Evolutionary conservation across 2,888 invertebrate genomes (phyloP).

Genomic region (Drosophila sordidula): DNA sequence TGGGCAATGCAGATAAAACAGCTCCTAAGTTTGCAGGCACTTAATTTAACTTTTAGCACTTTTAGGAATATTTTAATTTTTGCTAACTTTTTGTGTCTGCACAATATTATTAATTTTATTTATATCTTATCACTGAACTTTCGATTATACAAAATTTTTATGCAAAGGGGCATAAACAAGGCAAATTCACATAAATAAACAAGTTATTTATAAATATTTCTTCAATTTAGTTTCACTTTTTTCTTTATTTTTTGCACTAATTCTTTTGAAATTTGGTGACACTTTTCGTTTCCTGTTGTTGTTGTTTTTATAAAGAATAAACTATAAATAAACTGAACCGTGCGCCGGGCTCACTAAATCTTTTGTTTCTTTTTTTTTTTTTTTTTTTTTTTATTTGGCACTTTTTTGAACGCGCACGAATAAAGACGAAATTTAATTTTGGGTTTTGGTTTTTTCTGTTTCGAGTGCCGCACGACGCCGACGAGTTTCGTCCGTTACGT

Average conservation of each 20-base stretch:
- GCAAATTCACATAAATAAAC: slow-evolving; percentile 1
- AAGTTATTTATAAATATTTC: slow-evolving; percentile 29
- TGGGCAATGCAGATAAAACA: slow-evolving; percentile 37
- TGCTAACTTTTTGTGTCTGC: slow-evolving; percentile 19
- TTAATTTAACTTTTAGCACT: slow-evolving; percentile 3
- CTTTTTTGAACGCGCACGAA: slow-evolving; percentile 42
- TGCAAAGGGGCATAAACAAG: slow-evolving; percentile 8
- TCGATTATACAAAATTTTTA: slow-evolving; percentile 1
- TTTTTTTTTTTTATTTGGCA: slow-evolving; percentile 49
- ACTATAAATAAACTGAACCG: slow-evolving; percentile 54
- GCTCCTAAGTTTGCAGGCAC: not conserved
- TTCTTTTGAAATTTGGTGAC: slow-evolving; percentile 25
- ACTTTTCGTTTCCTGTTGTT: slow-evolving; percentile 19
- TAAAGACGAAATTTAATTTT: slow-evolving; percentile 39
- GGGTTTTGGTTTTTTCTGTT: slow-evolving; percentile 13
- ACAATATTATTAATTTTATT: slow-evolving; percentile 9
- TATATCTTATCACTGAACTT: slow-evolving; percentile 36
- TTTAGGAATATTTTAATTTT: slow-evolving; percentile 1
- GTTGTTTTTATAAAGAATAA: slow-evolving; percentile 23
- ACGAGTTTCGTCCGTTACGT: slow-evolving; percentile 69
- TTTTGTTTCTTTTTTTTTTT: slow-evolving; percentile 30
- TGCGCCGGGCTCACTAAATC: slow-evolving; percentile 44
- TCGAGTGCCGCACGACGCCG: slow-evolving; percentile 51
- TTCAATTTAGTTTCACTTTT: slow-evolving; percentile 41
- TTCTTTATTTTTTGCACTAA: slow-evolving; percentile 32